A percentile compares a stretch with the other conserved stretches of the same genome.
phyloP scores from a whole-genome alignment of 2,797 vertebrate genomes.

The Pempheris klunzingeri region DNA sequence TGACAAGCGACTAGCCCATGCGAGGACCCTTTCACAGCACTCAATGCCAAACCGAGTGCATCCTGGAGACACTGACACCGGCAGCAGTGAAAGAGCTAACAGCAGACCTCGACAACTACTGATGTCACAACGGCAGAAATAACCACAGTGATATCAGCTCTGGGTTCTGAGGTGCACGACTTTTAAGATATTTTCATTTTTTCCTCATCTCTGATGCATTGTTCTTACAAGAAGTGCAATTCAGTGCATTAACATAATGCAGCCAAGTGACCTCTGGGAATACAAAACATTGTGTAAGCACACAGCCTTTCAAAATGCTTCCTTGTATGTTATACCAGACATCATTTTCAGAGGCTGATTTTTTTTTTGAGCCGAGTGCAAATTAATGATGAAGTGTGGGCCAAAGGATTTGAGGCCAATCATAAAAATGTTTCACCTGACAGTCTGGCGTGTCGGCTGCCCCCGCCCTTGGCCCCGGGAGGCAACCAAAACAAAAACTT shows the following conservation, averaged over 20 bases:
- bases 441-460: conserved; percentile 12
- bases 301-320: background rate
- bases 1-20: conserved; percentile 24
- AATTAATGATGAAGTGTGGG: conserved; percentile 9
- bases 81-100: conserved; percentile 32
- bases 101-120: background rate
- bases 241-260: conserved; percentile 19
- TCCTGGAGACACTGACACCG: conserved; percentile 42
- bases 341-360: conserved; percentile 8
- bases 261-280: conserved; percentile 29
- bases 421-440: conserved; percentile 26
- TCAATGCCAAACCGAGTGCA: conserved; percentile 24
- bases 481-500: conserved; percentile 29
- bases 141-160: background rate
- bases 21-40: conserved; percentile 35
- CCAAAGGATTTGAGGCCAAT: conserved; percentile 3
- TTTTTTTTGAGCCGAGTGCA: conserved; percentile 14
- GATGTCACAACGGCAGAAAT: conserved; percentile 34
- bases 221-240: conserved; percentile 5
- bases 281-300: conserved; percentile 5
- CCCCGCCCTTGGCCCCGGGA: background rate
- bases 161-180: conserved; percentile 1
- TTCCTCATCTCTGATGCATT: conserved; percentile 13
- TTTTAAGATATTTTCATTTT: conserved; percentile 12
- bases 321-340: conserved; percentile 5